Conservation (phyloP, 2,113 vertebrate genomes). For the Bos taurus region DNA sequence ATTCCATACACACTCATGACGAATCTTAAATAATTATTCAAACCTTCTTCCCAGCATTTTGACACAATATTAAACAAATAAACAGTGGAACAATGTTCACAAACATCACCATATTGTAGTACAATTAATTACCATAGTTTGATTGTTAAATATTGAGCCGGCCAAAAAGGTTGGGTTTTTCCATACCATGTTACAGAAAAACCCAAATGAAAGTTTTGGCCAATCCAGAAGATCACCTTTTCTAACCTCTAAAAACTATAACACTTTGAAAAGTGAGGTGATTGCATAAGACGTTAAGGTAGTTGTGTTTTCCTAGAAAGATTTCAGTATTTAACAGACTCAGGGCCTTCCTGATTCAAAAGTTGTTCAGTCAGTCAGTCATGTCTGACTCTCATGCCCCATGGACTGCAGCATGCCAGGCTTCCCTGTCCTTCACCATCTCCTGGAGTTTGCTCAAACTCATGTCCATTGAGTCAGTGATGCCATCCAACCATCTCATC, state of each 20-base stretch:
- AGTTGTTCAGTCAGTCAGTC: background rate
- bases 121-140: background rate
- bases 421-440: background rate
- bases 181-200: background rate
- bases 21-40: slow-evolving; percentile 89
- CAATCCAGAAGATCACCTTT: background rate
- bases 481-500: background rate
- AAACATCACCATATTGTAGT: background rate
- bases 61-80: slow-evolving; percentile 87
- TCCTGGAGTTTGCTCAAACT: background rate
- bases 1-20: slow-evolving; percentile 85
- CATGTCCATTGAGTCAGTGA: background rate
- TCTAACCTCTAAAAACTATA: background rate
- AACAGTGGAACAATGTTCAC: slow-evolving; percentile 76
- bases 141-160: background rate
- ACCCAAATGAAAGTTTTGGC: background rate
- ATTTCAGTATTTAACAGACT: background rate
- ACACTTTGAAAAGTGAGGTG: background rate
- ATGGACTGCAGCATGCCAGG: background rate
- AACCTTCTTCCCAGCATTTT: slow-evolving; percentile 88
- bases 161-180: background rate
- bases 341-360: background rate
- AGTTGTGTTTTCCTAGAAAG: background rate
- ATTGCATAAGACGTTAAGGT: background rate
- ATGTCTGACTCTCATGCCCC: background rate